Evolutionary conservation across 2,888 invertebrate genomes (phyloP), one percentile per base, ranked within the genome.

Genomic region (Drosophila kanekoi): DNA sequence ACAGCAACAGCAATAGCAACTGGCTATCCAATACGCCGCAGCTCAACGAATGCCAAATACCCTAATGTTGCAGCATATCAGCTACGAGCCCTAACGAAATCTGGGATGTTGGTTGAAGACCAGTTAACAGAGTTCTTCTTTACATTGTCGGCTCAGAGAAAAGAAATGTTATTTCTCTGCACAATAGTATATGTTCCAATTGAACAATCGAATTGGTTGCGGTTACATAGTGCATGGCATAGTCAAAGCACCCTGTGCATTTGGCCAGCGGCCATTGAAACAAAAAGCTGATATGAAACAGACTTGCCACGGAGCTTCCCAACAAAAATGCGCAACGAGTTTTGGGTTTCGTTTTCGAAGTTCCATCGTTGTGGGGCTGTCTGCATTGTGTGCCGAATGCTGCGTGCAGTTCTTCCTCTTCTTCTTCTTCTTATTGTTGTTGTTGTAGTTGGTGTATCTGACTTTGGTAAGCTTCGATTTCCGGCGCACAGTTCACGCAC

Each of bases 271-370:
- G 35, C 23, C 33, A 75, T 57, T 63, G 57, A 72, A 77, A 63
- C 67, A 75, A 75, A 77, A 75, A 67, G 66, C 75, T 67, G 78
- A 77, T 75, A 67, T 72, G 54, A 77, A 72, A 47, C 78, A 75
- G 78, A 75, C 63, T 72, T 54, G 56, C 74, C 41, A 57, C 56
- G 61, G 49, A 62, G 70, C 28, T 49, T 59, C 23, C 47, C 48
- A 70, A 75, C 48, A 58, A 67, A 77, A 76, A 67, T 72, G 73
- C 60, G 63, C 76, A 77, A 78, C 77, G 70, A 65, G 79, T 77
- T 77, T 77, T 78, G 68, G 79, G 69, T 76, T 76, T 78, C 79
- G 53, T 73, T 76, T 68, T 78, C 68, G 68, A 62, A 68, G 58
- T 67, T 75, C 58, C 67, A 64, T 72, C 67, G 60, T 61, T 77